These are phyloP conservation scores for Sturnira hondurensis DNA, from an alignment of 2,113 vertebrate species.

Conservation along the genomic window DNA sequence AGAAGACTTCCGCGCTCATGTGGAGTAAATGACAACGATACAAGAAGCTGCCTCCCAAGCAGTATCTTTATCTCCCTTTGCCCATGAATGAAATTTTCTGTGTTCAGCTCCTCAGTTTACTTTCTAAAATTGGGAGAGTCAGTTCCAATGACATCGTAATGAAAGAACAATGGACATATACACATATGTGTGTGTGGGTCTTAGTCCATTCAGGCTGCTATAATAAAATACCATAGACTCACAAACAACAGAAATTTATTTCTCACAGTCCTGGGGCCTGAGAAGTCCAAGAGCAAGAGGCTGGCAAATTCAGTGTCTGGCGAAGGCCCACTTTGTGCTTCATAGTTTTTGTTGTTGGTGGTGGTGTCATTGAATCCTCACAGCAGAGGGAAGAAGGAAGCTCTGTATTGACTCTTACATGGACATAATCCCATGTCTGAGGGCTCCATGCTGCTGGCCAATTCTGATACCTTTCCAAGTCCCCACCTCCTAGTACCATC, in stretches of 20 bases:
- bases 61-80: neutral
- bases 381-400: neutral
- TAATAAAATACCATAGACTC: neutral
- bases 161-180: neutral
- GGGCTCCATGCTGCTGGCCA: neutral
- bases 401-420: neutral
- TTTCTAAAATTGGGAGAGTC: neutral
- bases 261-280: neutral
- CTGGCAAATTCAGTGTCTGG: neutral
- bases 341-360: neutral
- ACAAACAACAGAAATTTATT: neutral
- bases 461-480: neutral
- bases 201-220: neutral
- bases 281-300: neutral
- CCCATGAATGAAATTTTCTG: neutral
- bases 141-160: constrained; percentile 12
- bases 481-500: neutral
- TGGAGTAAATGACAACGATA: neutral
- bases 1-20: neutral
- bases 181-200: neutral
- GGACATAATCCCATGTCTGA: neutral
- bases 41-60: neutral
- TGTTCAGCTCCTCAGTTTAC: neutral
- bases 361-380: neutral
- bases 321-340: neutral